These are phyloP conservation scores for Lamproptera curius DNA, from an alignment of 2,888 invertebrate species.

Conservation along the genomic window DNA sequence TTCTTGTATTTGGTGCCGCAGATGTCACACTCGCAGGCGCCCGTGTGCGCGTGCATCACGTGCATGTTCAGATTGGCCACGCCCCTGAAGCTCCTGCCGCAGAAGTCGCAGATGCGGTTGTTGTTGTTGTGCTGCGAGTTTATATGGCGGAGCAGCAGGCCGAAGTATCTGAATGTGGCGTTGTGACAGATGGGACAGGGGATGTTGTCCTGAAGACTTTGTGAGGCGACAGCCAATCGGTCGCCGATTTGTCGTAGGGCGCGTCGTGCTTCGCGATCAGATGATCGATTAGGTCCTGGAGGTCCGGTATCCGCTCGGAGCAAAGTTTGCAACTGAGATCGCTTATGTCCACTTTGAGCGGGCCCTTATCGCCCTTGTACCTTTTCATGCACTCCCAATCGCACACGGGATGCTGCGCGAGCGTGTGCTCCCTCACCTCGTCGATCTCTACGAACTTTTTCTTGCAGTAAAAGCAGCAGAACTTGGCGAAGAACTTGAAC, in stretches of 20 bases:
- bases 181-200: constrained; percentile 56
- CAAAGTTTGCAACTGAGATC: constrained; percentile 54
- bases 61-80: constrained; percentile 58
- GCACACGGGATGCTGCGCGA: constrained; percentile 51
- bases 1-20: constrained; percentile 60
- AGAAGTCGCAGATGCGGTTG: constrained; percentile 63
- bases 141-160: constrained; percentile 54
- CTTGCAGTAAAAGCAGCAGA: constrained; percentile 61
- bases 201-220: constrained; percentile 55
- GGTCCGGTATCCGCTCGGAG: constrained; percentile 36
- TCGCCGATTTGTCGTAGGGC: constrained; percentile 52
- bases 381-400: constrained; percentile 58
- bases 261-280: constrained; percentile 51
- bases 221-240: constrained; percentile 56
- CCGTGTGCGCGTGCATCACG: constrained; percentile 55
- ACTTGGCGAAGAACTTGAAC: constrained; percentile 61
- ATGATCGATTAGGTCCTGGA: constrained; percentile 56
- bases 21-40: constrained; percentile 50
- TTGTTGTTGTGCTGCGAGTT: constrained; percentile 62
- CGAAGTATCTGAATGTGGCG: constrained; percentile 53
- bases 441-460: constrained; percentile 57
- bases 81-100: constrained; percentile 57
- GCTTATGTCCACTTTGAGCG: constrained; percentile 58
- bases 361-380: constrained; percentile 59
- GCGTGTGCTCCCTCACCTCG: constrained; percentile 53